These are phyloP conservation scores for Tuta absoluta DNA, from an alignment of 2,888 invertebrate species.

Conservation along the genomic window DNA sequence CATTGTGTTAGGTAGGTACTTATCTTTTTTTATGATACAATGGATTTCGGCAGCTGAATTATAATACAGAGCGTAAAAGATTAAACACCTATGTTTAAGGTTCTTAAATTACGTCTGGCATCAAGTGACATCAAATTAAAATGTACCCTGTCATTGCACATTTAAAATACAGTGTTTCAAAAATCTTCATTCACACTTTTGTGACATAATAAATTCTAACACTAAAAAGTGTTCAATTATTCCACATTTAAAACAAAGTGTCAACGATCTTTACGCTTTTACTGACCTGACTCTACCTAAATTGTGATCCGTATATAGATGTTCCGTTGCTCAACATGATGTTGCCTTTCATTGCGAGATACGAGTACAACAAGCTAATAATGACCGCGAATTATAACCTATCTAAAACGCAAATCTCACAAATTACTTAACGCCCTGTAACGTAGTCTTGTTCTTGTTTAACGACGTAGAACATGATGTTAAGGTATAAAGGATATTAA, in stretches of 20 bases:
- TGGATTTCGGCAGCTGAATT: constrained; percentile 6
- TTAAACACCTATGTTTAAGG: no score
- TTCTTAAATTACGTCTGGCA: no score
- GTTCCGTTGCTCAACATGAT: constrained; percentile 8
- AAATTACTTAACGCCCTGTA: constrained; percentile 22
- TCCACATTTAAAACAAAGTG: no score
- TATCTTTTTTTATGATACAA: constrained; percentile 14
- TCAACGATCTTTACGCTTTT: neutral
- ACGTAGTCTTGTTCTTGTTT: constrained; percentile 20
- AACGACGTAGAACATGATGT: constrained; percentile 23
- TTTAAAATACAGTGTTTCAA: no score
- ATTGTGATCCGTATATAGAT: constrained; percentile 1
- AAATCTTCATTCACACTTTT: no score
- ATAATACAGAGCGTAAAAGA: neutral
- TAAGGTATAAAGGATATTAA: constrained; percentile 27
- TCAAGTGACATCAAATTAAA: no score
- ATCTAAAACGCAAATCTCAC: constrained; percentile 13
- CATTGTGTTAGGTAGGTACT: constrained; percentile 29
- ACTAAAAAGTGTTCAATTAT: no score
- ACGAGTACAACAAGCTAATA: neutral
- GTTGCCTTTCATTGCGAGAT: neutral
- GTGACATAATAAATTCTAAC: no score
- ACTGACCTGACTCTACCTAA: neutral
- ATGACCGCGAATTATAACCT: neutral
- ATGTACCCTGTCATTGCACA: no score